Evolutionary conservation across 2,888 invertebrate genomes (phyloP).

Genomic region (Chalcis sispes): DNA sequence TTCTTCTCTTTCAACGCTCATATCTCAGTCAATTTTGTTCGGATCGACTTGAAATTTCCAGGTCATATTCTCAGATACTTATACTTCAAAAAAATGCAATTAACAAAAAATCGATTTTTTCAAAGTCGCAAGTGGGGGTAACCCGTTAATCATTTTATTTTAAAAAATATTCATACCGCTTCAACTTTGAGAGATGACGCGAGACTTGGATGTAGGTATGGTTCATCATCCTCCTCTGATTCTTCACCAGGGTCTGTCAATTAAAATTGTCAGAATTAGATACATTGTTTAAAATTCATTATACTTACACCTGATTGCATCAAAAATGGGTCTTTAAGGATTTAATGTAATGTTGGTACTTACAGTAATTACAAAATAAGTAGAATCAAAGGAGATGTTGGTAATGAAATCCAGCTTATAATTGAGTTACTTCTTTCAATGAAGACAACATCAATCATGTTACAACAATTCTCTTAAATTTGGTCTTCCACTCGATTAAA

Average conservation of each 20-base stretch:
- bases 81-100: too few relatives aligned
- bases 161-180: conserved; percentile 80
- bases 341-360: conserved; percentile 65
- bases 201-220: conserved; percentile 92
- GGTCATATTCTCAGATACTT: too few relatives aligned
- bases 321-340: conserved; percentile 58
- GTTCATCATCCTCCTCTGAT: conserved; percentile 80
- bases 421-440: conserved; percentile 68
- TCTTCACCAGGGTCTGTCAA: conserved; percentile 66
- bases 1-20: too few relatives aligned
- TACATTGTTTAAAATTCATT: conserved; percentile 1
- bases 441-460: conserved; percentile 65
- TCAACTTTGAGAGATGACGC: conserved; percentile 80
- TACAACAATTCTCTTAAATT: conserved; percentile 62
- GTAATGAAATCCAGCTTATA: conserved; percentile 70
- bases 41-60: too few relatives aligned
- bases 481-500: conserved; percentile 62
- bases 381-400: conserved; percentile 72
- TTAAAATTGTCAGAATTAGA: conserved; percentile 47
- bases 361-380: conserved; percentile 71
- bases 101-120: background rate
- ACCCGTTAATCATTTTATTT: background rate
- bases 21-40: too few relatives aligned
- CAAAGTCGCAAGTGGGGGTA: too few relatives aligned
- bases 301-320: conserved; percentile 54